Base-by-base conservation (phyloP, 2,888 invertebrate genomes). In the Masnerella sp. region DNA sequence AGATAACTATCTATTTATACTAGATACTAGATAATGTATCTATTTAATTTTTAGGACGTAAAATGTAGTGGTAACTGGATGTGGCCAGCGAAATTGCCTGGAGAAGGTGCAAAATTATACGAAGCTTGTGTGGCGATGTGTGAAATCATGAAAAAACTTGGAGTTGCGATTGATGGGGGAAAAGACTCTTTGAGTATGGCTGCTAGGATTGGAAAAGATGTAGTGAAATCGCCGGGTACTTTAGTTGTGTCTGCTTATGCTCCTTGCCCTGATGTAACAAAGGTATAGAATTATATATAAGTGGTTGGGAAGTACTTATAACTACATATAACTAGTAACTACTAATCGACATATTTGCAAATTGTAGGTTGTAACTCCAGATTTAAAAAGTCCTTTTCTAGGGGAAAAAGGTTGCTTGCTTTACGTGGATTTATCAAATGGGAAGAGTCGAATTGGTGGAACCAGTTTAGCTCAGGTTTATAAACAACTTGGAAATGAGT, bases 31-130 rank as follows among this genome's bases (percentile, higher is more conserved):
- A n/a, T n/a, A n/a, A n/a, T n/a, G n/a, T n/a, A n/a, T n/a, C n/a
- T n/a, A n/a, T 51, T 28, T 9, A 14, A 56, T 12, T 47, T 77
- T 7, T 89, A 93, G 88, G 99, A 99, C 88, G 94, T 99, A 0
- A 99, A 99, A 88, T 98, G 98, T 87, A 97, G 97, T 34, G 99
- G 96, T n/a, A 99, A 99, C 88, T 99, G 99, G 99, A 99, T 99
- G 99, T 99, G 99, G 99, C 94, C 97, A 0, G 99, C 98, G 8
- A 99, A 99, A 89, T 89, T 97, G 12, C 93, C 95, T 0, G 96
- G 95, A 0, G 98, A 98, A 87, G 99, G 98, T 1, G 96, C 95
- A 1, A 92, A 93, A 11, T 89, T 99, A 18, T 94, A 93, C 74
- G 93, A 93, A 72, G 96, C 99, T 0, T 98, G 98, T 83, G 88